These are phyloP conservation scores for Phalacrocorax brasilianus DNA, from an alignment of 2,113 vertebrate species.

Conservation along the genomic window DNA sequence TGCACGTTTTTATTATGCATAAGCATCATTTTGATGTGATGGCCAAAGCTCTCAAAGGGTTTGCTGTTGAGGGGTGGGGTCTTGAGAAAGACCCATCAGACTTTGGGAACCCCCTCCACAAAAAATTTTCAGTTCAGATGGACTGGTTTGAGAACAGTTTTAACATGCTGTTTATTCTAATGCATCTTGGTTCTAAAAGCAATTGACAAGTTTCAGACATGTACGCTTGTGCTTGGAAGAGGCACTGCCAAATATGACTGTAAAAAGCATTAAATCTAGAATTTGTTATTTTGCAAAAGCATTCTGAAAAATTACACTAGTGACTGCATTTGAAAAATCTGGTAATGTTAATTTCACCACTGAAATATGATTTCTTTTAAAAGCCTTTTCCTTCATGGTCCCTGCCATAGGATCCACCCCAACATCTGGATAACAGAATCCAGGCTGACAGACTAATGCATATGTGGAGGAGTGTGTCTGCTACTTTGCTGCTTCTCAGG, in stretches of 20 bases:
- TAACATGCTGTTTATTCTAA: background rate
- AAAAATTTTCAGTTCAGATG: background rate
- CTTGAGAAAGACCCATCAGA: background rate
- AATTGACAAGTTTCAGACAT: background rate
- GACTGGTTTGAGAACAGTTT: background rate
- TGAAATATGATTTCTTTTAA: conserved; percentile 68
- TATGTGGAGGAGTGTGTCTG: conserved; percentile 70
- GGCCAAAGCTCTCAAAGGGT: background rate
- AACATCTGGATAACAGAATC: conserved; percentile 81
- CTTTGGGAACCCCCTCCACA: background rate
- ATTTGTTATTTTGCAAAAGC: background rate
- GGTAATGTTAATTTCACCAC: conserved; percentile 47
- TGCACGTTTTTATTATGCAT: background rate
- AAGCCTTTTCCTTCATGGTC: conserved; percentile 41
- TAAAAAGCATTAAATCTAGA: background rate
- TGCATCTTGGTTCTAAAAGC: background rate
- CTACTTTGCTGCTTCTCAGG: conserved; percentile 67
- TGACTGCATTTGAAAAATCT: background rate
- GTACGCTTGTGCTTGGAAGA: background rate
- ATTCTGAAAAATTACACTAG: conserved; percentile 12
- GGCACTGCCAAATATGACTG: background rate
- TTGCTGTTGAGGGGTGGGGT: background rate
- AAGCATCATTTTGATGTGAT: background rate
- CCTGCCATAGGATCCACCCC: conserved; percentile 52
- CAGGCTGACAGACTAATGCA: conserved; percentile 56